Evolutionary conservation across 2,888 invertebrate genomes (phyloP).

Genomic region (Girardia tigrina): DNA sequence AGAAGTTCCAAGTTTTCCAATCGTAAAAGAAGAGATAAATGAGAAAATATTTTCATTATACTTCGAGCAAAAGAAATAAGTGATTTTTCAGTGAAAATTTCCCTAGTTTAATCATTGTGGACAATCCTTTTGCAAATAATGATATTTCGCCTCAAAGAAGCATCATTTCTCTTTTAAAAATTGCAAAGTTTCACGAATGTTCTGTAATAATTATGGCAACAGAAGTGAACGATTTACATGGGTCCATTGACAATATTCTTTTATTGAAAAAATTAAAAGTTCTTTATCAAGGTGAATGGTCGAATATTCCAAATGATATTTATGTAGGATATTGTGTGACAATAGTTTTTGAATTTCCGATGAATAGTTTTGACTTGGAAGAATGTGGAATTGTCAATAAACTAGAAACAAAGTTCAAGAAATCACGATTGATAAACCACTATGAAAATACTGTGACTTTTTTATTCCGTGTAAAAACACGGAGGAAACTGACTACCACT

Average conservation of each 20-base stretch:
- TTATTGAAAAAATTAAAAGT: background rate
- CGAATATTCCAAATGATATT: background rate
- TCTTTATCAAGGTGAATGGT: background rate
- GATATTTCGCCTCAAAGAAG: background rate
- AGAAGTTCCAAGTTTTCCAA: too few relatives aligned
- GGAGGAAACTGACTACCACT: background rate
- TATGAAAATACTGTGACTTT: background rate
- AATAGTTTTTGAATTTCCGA: background rate
- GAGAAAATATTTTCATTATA: too few relatives aligned
- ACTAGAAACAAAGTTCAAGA: background rate
- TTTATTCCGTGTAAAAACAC: background rate
- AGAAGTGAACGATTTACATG: background rate
- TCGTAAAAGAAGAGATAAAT: too few relatives aligned
- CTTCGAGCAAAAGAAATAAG: too few relatives aligned
- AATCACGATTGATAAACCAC: background rate
- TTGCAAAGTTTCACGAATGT: background rate
- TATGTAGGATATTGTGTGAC: background rate
- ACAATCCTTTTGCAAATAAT: background rate
- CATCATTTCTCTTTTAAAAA: background rate
- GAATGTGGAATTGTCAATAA: background rate
- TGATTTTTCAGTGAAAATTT: too few relatives aligned
- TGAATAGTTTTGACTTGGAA: background rate
- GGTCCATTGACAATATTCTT: background rate
- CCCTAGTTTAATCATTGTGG: background rate
- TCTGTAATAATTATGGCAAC: background rate